Base-by-base conservation (phyloP, 2,888 invertebrate species). In the Bugulina stolonifera region DNA sequence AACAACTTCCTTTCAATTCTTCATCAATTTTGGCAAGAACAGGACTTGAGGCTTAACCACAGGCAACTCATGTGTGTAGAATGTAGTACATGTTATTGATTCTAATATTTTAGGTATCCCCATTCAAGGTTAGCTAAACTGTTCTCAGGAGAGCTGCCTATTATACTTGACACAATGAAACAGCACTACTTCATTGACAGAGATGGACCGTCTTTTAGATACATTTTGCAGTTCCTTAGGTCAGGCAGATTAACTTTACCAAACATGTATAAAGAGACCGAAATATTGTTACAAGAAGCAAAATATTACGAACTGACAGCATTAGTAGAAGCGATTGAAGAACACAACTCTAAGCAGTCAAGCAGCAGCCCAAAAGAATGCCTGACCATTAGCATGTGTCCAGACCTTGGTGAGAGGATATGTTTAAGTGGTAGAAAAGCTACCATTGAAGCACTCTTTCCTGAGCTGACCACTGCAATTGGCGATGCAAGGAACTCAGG, bases 101-200 rank as follows among this genome's bases (percentile, higher is more conserved):
- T 57, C n/a, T 57, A 75, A 76, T 34, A 27, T 87, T 87, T n/a
- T 89, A 96, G 96, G 84, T 95, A 91, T 84, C 92, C 95, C 0
- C 93, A 96, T 72, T 96, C 96, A 1, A 89, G 91, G 78, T 87
- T 97, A 77, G 94, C 93, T 22, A 92, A 92, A 86, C 89, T 97
- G 84, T 97, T 97, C 86, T 94, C 94, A 83, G 97, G 97, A 52
- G 91, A 90, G 78, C 93, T 96, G 79, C 96, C 97, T 1, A 95
- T 97, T 77, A 94, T 97, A 23, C 86, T 97, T 84, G 97, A 97
- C 84, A 93, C 93, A 1, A 86, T 97, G 77, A 97, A 97, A 85
- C 97, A 97, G 83, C 96, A 99, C 84, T 98, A 98, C 86, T 99
- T 98, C 87, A 95, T 99, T 80, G 98, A 99, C 87, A 89, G 98